Base-by-base conservation (phyloP, 2,797 vertebrate species). In the Sternotherus odoratus region DNA sequence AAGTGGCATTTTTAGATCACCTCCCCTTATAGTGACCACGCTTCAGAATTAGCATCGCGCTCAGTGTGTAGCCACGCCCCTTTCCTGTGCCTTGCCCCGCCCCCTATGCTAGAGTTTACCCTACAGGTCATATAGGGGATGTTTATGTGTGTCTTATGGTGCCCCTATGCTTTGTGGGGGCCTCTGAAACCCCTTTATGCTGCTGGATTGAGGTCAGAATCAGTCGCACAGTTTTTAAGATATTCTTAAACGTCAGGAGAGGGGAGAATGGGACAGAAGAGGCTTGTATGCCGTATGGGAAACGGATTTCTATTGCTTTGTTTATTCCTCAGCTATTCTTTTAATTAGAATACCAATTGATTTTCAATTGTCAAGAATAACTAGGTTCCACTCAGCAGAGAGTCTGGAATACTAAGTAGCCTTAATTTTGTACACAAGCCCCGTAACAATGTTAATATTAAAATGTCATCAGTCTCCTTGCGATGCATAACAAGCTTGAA, bases 401-500 rank as follows among this genome's bases (percentile, higher is more conserved):
- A 90, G 93, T 83, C 89, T 94, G 90, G 93, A 95, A 94, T 96
- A 93, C 92, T 90, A 95, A 96, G 77, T 9, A 94, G 93, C 79
- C 77, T 95, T 95, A 81, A 82, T 95, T 95, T 96, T 94, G 88
- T 84, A 89, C 91, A 57, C 86, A 30, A 72, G 85, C 72, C 79
- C 83, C 88, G 81, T 94, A 97, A 96, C 93, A 95, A 87, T 78
- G 86, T 97, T 96, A 95, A 91, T 93, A 96, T 97, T 96, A 96
- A 97, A 97, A 97, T 91, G 86, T 95, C 96, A 97, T 97, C 96
- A 86, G 93, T 95, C 93, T 97, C 1, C 0, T 77, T 30, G 88
- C 96, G 95, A 96, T 90, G 82, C 94, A 92, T 96, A 97, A 97
- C 94, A 91, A 96, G 95, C 95, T 83, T 97, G 95, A 97, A 97